Evolutionary conservation across 2,888 invertebrate species (phyloP).

Genomic region (Margaritifera margaritifera): DNA sequence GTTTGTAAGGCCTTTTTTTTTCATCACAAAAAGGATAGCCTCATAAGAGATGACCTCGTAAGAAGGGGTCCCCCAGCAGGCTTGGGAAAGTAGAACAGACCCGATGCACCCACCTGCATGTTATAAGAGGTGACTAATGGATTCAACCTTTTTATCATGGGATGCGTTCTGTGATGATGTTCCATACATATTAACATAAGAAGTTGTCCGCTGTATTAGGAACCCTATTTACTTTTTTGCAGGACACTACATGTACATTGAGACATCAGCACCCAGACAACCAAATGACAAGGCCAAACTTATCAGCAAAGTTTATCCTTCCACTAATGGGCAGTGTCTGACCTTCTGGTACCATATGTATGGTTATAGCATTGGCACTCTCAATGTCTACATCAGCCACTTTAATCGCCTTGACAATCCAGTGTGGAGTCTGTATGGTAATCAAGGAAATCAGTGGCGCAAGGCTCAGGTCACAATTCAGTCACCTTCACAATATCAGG

Average conservation of each 20-base stretch:
- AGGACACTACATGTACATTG: constrained; percentile 65
- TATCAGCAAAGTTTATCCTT: constrained; percentile 43
- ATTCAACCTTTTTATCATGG: no score
- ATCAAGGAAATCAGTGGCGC: constrained; percentile 63
- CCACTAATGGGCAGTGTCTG: constrained; percentile 57
- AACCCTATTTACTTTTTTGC: not conserved
- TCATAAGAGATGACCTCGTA: no score
- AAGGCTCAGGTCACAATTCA: constrained; percentile 56
- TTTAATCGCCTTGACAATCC: constrained; percentile 35
- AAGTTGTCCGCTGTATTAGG: no score
- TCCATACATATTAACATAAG: no score
- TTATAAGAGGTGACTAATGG: no score
- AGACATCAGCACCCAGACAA: constrained; percentile 45
- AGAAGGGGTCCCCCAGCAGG: no score
- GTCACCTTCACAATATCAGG: constrained; percentile 48
- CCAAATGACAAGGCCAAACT: constrained; percentile 56
- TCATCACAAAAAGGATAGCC: no score
- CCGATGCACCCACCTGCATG: no score
- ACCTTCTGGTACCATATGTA: constrained; percentile 69
- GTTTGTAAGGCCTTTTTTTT: no score
- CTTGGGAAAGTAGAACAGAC: no score
- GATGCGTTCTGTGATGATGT: no score
- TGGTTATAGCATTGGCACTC: constrained; percentile 55
- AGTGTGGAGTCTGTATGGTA: constrained; percentile 55
- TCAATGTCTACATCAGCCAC: constrained; percentile 55